Conservation (phyloP, 2,797 vertebrate species). For the Staurois parvus region DNA sequence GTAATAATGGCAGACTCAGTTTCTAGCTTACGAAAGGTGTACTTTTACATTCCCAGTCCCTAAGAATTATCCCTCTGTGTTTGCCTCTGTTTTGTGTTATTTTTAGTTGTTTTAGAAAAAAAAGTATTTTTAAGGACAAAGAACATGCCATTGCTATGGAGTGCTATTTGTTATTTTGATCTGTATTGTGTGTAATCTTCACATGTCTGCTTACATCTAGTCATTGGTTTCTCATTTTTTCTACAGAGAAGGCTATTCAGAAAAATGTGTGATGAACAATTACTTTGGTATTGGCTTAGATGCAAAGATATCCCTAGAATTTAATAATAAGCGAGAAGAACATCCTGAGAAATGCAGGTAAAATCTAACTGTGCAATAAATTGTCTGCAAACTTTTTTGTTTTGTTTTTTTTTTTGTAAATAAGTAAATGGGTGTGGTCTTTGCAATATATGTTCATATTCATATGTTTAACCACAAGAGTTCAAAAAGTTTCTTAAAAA, state of each 20-base stretch:
- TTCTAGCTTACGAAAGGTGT: no score
- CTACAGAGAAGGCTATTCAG: slow-evolving; percentile 94
- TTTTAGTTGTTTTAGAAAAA: no score
- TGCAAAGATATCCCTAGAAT: slow-evolving; percentile 98
- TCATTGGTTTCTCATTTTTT: not conserved
- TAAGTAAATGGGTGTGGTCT: not conserved
- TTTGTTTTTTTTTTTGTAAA: no score
- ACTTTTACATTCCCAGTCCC: no score
- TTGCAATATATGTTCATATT: no score
- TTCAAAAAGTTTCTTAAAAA: no score
- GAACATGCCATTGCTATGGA: not conserved
- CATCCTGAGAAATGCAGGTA: slow-evolving; percentile 99
- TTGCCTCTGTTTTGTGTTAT: not conserved
- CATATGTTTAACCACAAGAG: not conserved
- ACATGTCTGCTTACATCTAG: not conserved
- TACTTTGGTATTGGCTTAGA: slow-evolving; percentile 98
- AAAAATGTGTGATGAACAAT: slow-evolving; percentile 99
- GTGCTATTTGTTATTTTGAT: not conserved
- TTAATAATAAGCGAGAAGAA: slow-evolving; percentile 97
- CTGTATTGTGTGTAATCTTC: not conserved
- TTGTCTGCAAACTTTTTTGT: no score
- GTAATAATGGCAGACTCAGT: no score
- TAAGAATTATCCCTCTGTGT: not conserved
- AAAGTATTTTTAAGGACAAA: not conserved
- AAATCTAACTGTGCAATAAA: not conserved